These are phyloP conservation scores for Steinernema carpocapsae DNA, from an alignment of 2,888 invertebrate genomes.

Conservation along the genomic window DNA sequence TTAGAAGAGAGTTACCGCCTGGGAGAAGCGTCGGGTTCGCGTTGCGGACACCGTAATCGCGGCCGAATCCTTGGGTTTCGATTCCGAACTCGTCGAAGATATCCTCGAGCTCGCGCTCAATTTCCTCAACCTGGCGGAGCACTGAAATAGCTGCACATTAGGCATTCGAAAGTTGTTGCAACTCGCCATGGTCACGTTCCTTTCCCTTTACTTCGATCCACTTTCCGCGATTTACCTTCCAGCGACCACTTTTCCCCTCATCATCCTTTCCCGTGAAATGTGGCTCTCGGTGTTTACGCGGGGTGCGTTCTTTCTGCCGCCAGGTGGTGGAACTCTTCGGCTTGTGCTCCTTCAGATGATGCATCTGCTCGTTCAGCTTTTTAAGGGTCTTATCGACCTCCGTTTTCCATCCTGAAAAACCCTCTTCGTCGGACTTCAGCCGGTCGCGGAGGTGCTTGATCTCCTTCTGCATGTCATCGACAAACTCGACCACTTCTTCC, in stretches of 20 bases:
- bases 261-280: background rate
- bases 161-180: too few relatives aligned
- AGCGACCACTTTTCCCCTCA: background rate
- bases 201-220: background rate
- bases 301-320: background rate
- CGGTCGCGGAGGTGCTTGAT: constrained; percentile 7
- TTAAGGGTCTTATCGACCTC: constrained; percentile 23
- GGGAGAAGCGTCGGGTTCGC: background rate
- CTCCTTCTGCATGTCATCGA: constrained; percentile 19
- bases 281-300: background rate
- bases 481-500: constrained; percentile 10
- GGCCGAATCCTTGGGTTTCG: background rate
- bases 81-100: constrained; percentile 26
- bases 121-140: constrained; percentile 19
- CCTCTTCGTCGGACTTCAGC: constrained; percentile 11
- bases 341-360: constrained; percentile 19
- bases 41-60: constrained; percentile 9
- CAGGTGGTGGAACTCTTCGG: background rate
- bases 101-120: background rate
- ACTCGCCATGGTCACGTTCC: constrained; percentile 20
- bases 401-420: background rate
- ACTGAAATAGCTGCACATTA: background rate
- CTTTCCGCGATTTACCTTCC: constrained; percentile 20
- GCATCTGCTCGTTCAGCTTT: constrained; percentile 12
- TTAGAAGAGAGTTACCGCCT: background rate